A percentile compares a stretch with the other conserved stretches of the same genome.
These are phyloP conservation scores for Sabatieria punctata DNA, from an alignment of 2,888 invertebrate species.

Conservation along the genomic window DNA sequence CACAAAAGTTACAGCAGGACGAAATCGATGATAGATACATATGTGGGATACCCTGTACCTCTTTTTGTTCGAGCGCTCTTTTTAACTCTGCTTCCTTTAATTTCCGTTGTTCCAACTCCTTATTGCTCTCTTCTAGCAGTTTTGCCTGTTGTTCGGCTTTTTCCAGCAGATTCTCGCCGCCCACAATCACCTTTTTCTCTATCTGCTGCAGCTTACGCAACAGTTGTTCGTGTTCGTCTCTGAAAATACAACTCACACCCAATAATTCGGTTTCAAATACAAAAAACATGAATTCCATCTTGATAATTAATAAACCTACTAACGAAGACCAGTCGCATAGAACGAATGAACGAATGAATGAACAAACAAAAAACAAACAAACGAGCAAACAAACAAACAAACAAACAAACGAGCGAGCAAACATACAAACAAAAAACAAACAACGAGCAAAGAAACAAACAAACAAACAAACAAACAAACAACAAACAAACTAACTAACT, in stretches of 20 bases:
- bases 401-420: too few species aligned
- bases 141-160: conserved; percentile 84
- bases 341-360: too few species aligned
- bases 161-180: conserved; percentile 91
- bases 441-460: too few species aligned
- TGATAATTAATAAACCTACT: too few species aligned
- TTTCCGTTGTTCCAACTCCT: conserved; percentile 17
- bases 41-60: too few species aligned
- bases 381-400: background rate
- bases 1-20: too few species aligned
- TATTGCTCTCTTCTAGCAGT: conserved; percentile 65
- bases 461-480: too few species aligned
- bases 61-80: conserved; percentile 61
- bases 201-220: conserved; percentile 68
- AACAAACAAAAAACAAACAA: background rate
- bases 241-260: conserved; percentile 20
- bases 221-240: conserved; percentile 59
- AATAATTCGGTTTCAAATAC: background rate
- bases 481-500: too few species aligned
- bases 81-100: conserved; percentile 58
- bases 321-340: too few species aligned
- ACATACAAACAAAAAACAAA: too few species aligned
- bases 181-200: conserved; percentile 86
- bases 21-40: too few species aligned
- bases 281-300: background rate